phyloP scores from a whole-genome alignment of 2,888 invertebrate species.

The Nemapogon koenigi region DNA sequence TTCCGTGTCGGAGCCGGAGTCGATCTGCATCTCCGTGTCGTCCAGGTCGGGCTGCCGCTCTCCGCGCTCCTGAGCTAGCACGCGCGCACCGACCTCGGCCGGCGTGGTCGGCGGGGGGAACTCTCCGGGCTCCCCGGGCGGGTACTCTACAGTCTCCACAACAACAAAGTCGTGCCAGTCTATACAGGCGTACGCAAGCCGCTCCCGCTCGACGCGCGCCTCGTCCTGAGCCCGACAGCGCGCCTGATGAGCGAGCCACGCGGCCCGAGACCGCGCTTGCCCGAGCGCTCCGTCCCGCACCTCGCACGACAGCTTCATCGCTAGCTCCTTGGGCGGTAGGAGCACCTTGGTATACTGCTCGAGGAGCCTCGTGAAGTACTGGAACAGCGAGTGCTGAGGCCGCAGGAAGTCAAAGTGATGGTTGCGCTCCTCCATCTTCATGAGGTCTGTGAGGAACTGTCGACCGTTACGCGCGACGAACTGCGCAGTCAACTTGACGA shows the following conservation, averaged over 20 bases:
- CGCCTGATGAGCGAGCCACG: conserved; percentile 96
- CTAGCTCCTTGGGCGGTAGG: conserved; percentile 92
- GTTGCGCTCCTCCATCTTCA: conserved; percentile 98
- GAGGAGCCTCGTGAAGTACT: conserved; percentile 96
- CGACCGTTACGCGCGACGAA: conserved; percentile 99
- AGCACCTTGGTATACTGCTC: conserved; percentile 99
- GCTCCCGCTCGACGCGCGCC: conserved; percentile 92
- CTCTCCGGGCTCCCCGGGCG: conserved; percentile 93
- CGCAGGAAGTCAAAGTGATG: conserved; percentile 98
- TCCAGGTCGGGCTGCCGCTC: conserved; percentile 64
- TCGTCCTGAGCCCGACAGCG: conserved; percentile 92
- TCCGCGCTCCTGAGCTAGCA: conserved; percentile 81
- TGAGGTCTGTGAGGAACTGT: conserved; percentile 95
- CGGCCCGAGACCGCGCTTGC: conserved; percentile 92
- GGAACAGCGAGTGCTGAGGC: conserved; percentile 97
- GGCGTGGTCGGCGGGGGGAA: conserved; percentile 98
- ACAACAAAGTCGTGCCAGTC: conserved; percentile 99
- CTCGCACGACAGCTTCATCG: conserved; percentile 80
- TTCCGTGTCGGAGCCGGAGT: conserved; percentile 90
- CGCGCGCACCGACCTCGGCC: conserved; percentile 94
- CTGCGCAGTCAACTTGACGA: conserved; percentile 97
- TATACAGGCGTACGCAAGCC: conserved; percentile 95
- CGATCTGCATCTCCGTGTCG: conserved; percentile 74
- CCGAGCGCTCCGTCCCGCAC: conserved; percentile 75
- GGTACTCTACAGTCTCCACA: conserved; percentile 99